phyloP scores from a whole-genome alignment of 2,888 invertebrate genomes.

The Hirtodrosophila duncani region DNA sequence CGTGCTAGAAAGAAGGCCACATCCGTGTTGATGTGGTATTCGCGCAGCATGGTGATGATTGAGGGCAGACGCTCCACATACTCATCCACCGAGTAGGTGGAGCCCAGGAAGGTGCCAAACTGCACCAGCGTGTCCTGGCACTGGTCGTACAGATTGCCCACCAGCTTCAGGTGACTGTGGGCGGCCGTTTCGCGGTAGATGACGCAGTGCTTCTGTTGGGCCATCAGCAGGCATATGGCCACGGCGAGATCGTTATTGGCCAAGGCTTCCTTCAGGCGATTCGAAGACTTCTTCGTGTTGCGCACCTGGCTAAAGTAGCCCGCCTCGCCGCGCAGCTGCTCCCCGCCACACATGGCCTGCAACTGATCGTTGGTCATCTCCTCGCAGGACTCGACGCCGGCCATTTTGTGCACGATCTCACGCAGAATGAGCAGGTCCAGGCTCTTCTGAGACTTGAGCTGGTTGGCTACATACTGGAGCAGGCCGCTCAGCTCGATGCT shows the following conservation, averaged over 20 bases:
- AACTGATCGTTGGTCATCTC: conserved; percentile 97
- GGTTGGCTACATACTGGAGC: conserved; percentile 97
- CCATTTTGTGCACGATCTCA: conserved; percentile 99
- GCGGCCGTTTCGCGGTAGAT: conserved; percentile 90
- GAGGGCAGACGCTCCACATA: conserved; percentile 93
- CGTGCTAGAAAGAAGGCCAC: conserved; percentile 98
- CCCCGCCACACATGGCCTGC: conserved; percentile 98
- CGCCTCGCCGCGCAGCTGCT: conserved; percentile 95
- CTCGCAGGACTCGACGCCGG: conserved; percentile 97
- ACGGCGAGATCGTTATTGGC: conserved; percentile 95
- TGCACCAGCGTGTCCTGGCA: conserved; percentile 99
- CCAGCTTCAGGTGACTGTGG: conserved; percentile 90
- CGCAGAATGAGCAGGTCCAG: conserved; percentile 94
- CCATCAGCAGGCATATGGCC: conserved; percentile 94
- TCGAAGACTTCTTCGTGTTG: conserved; percentile 96
- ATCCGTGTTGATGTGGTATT: conserved; percentile 96
- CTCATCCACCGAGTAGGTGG: conserved; percentile 95
- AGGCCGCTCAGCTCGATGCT: conserved; percentile 96
- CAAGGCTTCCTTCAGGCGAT: conserved; percentile 95
- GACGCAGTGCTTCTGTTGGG: conserved; percentile 97
- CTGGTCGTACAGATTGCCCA: conserved; percentile 91
- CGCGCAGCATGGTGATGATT: conserved; percentile 90
- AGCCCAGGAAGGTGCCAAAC: conserved; percentile 96
- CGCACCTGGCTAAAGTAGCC: conserved; percentile 98
- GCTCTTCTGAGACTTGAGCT: conserved; percentile 96